Evolutionary conservation across 2,113 vertebrate species (phyloP).

Genomic region (Amia ocellicauda): DNA sequence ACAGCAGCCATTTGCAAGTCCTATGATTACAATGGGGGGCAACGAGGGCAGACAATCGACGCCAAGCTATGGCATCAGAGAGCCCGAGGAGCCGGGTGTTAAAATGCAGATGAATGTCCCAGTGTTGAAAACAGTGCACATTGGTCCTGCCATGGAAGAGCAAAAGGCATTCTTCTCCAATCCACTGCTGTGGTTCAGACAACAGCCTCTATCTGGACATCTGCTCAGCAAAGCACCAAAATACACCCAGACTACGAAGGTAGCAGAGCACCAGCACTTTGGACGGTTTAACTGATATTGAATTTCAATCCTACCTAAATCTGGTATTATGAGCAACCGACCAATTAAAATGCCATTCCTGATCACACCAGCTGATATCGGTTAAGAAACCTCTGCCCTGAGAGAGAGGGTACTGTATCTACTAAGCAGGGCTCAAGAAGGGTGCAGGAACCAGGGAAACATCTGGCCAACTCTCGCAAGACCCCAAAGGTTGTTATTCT

Average conservation of each 20-base stretch:
- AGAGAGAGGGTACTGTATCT: neutral
- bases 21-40: slow-evolving; percentile 39
- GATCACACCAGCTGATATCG: slow-evolving; percentile 29
- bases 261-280: slow-evolving; percentile 18
- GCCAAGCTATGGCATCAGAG: slow-evolving; percentile 16
- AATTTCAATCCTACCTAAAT: slow-evolving; percentile 26
- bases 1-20: slow-evolving; percentile 36
- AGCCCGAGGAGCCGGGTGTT: neutral
- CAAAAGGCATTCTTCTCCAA: neutral
- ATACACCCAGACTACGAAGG: slow-evolving; percentile 5
- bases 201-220: neutral
- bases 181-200: neutral
- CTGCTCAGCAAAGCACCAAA: slow-evolving; percentile 24
- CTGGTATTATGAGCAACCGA: slow-evolving; percentile 3
- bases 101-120: neutral
- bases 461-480: slow-evolving; percentile 10
- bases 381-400: slow-evolving; percentile 14
- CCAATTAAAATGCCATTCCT: slow-evolving; percentile 14
- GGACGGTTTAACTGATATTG: slow-evolving; percentile 21
- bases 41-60: slow-evolving; percentile 27
- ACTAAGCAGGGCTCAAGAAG: neutral
- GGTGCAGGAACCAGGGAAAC: neutral
- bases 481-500: slow-evolving; percentile 27
- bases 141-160: neutral
- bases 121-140: neutral